phyloP scores from a whole-genome alignment of 2,888 invertebrate species.

The Piscicola geometra region DNA sequence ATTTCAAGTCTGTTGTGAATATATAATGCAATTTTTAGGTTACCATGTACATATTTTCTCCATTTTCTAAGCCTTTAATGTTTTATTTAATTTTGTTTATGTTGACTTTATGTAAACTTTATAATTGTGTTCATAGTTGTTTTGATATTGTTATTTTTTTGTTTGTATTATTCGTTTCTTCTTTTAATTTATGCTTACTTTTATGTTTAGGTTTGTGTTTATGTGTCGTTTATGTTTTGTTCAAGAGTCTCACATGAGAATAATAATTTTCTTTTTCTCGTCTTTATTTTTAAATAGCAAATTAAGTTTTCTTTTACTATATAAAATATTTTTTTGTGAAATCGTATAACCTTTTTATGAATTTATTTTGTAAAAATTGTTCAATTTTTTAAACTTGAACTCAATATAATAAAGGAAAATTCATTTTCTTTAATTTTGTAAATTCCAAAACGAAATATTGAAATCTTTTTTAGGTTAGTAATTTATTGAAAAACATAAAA shows the following conservation, averaged over 20 bases:
- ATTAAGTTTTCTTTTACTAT: too few species aligned
- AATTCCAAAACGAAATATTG: background rate
- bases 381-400: too few species aligned
- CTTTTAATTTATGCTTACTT: background rate
- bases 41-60: background rate
- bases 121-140: background rate
- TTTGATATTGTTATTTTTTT: background rate
- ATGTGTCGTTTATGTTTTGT: constrained; percentile 4
- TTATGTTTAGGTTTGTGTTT: background rate
- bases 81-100: background rate
- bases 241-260: too few species aligned
- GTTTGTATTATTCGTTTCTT: background rate
- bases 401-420: too few species aligned
- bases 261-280: too few species aligned
- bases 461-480: background rate
- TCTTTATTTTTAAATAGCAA: too few species aligned
- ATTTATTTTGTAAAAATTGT: too few species aligned
- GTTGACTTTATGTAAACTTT: background rate
- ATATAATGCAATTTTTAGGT: constrained; percentile 7
- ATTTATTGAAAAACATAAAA: too few species aligned
- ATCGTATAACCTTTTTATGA: too few species aligned
- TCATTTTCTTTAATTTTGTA: too few species aligned
- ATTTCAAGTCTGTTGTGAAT: background rate
- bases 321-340: too few species aligned
- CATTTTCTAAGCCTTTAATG: background rate